Conservation (phyloP, 1,140 invertebrate species). For the Anoplolepis gracilipes region DNA sequence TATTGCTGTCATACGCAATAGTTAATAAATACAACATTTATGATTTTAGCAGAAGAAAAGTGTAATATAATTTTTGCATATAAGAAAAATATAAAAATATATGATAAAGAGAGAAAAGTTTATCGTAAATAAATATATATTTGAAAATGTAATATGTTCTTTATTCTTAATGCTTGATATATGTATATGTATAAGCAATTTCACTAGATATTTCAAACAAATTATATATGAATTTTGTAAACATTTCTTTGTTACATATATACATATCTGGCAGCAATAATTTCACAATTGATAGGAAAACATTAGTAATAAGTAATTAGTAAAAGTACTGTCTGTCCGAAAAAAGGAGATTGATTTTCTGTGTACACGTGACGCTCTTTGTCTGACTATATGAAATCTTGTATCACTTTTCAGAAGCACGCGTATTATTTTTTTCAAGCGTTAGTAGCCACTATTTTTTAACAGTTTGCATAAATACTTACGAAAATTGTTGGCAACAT, state of each 20-base stretch:
- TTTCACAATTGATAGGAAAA: slow-evolving; percentile 70
- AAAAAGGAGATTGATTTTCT: neutral
- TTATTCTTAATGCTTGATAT: slow-evolving; percentile 78
- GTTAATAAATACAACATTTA: slow-evolving; percentile 81
- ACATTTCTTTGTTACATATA: slow-evolving; percentile 51
- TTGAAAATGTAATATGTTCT: neutral
- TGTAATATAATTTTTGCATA: slow-evolving; percentile 81
- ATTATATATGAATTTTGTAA: slow-evolving; percentile 75
- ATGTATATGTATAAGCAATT: no score
- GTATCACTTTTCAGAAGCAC: no score
- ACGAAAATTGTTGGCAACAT: slow-evolving; percentile 74
- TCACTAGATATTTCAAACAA: slow-evolving; percentile 73
- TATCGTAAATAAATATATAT: neutral
- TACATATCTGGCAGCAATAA: slow-evolving; percentile 72
- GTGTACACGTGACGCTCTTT: no score
- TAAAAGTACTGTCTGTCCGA: slow-evolving; percentile 37
- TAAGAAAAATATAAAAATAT: slow-evolving; percentile 38
- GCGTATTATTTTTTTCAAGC: no score
- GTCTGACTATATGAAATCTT: no score
- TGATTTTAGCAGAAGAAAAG: slow-evolving; percentile 81
- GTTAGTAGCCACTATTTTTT: no score
- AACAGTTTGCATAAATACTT: slow-evolving; percentile 59
- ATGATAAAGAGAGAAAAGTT: slow-evolving; percentile 1
- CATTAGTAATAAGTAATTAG: slow-evolving; percentile 71
- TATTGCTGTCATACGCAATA: slow-evolving; percentile 69